Conservation (phyloP, 2,113 vertebrate genomes). For the Harpagus bidentatus region DNA sequence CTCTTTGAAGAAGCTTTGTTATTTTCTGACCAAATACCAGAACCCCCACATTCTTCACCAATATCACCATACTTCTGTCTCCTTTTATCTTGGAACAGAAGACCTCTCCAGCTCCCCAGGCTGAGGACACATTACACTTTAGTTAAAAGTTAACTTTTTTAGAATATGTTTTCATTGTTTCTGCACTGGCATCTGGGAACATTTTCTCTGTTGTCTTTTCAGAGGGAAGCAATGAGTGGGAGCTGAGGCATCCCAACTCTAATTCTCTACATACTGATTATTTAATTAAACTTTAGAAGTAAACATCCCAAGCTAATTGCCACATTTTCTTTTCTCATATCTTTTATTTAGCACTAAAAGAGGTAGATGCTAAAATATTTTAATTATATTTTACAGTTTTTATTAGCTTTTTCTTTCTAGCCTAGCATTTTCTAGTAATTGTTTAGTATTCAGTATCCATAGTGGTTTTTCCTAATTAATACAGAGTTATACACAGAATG, state of each 20-base stretch:
- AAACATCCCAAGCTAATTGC: slow-evolving; percentile 27
- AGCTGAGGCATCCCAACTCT: background rate
- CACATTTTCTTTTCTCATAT: slow-evolving; percentile 16
- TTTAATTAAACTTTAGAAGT: slow-evolving; percentile 61
- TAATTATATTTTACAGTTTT: slow-evolving; percentile 32
- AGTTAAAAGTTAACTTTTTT: background rate
- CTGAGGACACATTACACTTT: background rate
- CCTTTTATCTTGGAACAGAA: background rate
- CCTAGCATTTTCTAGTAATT: slow-evolving; percentile 1
- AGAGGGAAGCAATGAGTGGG: background rate
- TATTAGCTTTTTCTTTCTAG: slow-evolving; percentile 12
- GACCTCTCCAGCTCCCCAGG: background rate
- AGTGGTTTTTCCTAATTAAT: slow-evolving; percentile 14
- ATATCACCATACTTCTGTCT: background rate
- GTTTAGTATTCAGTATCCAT: background rate
- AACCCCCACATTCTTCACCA: background rate
- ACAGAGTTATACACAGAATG: background rate
- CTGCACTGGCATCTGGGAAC: background rate
- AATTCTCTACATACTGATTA: slow-evolving; percentile 6
- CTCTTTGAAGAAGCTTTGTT: background rate
- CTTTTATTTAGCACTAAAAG: slow-evolving; percentile 38
- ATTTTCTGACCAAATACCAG: background rate
- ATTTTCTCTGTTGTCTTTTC: background rate
- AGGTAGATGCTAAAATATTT: slow-evolving; percentile 22
- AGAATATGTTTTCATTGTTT: background rate